These are phyloP conservation scores for Philotrypesis tridentata DNA, from an alignment of 1,140 invertebrate genomes.

Conservation along the genomic window DNA sequence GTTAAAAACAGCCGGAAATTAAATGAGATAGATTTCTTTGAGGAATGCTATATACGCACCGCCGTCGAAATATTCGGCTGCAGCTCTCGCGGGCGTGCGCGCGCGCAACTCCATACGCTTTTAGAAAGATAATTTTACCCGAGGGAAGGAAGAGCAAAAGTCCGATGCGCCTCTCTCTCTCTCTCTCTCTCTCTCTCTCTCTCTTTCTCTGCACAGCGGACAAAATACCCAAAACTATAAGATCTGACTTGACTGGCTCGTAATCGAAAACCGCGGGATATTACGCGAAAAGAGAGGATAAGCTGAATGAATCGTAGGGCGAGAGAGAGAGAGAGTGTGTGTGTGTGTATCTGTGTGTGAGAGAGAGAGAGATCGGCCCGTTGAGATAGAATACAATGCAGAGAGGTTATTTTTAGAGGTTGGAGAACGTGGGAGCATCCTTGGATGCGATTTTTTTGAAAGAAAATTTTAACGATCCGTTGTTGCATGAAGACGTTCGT, in stretches of 20 bases:
- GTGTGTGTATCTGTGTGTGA: no score
- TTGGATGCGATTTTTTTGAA: neutral
- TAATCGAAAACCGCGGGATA: slow-evolving; percentile 2
- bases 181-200: no score
- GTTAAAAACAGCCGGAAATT: neutral
- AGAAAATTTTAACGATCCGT: neutral
- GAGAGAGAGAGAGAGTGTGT: neutral
- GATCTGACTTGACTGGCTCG: neutral
- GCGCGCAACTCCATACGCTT: slow-evolving; percentile 1
- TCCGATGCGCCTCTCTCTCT: no score
- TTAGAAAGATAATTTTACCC: slow-evolving; percentile 26
- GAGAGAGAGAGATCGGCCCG: no score
- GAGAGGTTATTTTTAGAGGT: neutral
- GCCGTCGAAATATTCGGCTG: slow-evolving; percentile 2
- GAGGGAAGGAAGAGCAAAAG: neutral
- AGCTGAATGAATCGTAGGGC: neutral
- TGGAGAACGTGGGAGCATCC: neutral
- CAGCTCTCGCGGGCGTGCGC: neutral
- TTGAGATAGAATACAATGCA: neutral
- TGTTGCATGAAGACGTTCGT: no score
- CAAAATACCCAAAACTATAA: neutral
- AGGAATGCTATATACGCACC: neutral
- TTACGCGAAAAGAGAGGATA: neutral
- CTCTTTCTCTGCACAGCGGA: neutral
- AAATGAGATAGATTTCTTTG: neutral